Evolutionary conservation across 2,888 invertebrate species (phyloP).

Genomic region (Deilephila porcellus): DNA sequence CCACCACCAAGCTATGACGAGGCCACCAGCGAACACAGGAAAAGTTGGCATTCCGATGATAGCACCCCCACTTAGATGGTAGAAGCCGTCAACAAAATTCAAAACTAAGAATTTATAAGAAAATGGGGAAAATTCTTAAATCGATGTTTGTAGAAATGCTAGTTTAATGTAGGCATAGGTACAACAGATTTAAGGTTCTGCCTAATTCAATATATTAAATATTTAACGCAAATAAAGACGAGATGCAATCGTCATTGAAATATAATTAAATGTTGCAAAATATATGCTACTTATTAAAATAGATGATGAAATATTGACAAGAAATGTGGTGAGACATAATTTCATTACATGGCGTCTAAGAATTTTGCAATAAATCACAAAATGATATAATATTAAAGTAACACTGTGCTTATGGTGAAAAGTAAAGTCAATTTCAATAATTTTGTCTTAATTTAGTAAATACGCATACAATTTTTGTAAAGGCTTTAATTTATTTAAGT

Average conservation of each 20-base stretch:
- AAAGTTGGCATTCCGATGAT: slow-evolving; percentile 83
- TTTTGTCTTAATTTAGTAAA: slow-evolving; percentile 32
- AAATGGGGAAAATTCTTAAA: slow-evolving; percentile 11
- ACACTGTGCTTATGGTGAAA: neutral
- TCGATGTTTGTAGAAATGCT: neutral
- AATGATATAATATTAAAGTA: neutral
- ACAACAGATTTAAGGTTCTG: neutral
- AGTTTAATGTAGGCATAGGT: neutral
- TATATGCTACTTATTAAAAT: neutral
- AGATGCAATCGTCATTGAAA: neutral
- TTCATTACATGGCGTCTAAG: neutral
- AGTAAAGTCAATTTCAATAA: neutral
- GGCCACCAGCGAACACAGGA: slow-evolving; percentile 73
- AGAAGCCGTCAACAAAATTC: neutral
- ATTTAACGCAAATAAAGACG: neutral
- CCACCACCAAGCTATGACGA: slow-evolving; percentile 77
- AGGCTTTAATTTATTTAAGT: slow-evolving; percentile 76
- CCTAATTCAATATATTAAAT: neutral
- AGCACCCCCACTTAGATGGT: slow-evolving; percentile 74
- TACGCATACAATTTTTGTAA: slow-evolving; percentile 54
- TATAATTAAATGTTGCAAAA: neutral
- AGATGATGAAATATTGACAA: neutral
- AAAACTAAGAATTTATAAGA: neutral
- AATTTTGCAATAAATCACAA: neutral
- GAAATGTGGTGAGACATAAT: neutral